These are phyloP conservation scores for Drosophila quinaria DNA, from an alignment of 2,888 invertebrate species.

Conservation along the genomic window DNA sequence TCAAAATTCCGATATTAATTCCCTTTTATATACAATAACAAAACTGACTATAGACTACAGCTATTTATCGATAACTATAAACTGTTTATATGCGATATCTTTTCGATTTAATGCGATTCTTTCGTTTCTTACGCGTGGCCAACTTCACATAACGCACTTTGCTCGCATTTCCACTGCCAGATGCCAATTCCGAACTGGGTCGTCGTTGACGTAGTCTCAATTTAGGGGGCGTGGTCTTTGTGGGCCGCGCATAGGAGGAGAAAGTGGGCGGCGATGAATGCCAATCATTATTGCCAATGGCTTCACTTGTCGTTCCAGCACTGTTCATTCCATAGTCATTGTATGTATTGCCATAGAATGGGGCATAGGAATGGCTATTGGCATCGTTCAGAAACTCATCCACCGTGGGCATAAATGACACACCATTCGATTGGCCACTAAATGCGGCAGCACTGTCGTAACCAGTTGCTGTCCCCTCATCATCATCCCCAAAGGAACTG, in stretches of 20 bases:
- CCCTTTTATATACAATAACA: not conserved
- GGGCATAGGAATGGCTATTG: constrained; percentile 23
- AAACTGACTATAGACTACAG: constrained; percentile 1
- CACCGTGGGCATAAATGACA: constrained; percentile 55
- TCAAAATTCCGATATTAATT: constrained; percentile 18
- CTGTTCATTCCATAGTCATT: constrained; percentile 51
- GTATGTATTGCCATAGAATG: constrained; percentile 43
- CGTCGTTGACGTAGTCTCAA: constrained; percentile 24
- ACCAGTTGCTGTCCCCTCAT: constrained; percentile 15
- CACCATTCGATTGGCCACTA: constrained; percentile 59
- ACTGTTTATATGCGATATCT: constrained; percentile 63
- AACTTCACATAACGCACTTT: constrained; percentile 65
- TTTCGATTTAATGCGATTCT: constrained; percentile 78
- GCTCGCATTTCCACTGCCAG: constrained; percentile 6
- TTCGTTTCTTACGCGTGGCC: constrained; percentile 74
- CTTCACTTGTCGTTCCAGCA: constrained; percentile 24
- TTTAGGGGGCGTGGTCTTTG: constrained; percentile 31
- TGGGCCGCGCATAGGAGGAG: constrained; percentile 22
- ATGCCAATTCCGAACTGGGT: constrained; percentile 10
- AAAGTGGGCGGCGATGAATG: constrained; percentile 16
- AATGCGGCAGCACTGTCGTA: constrained; percentile 67
- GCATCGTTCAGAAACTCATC: constrained; percentile 58
- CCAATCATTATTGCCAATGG: constrained; percentile 29
- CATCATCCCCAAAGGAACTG: constrained; percentile 13
- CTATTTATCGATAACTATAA: constrained; percentile 7